phyloP scores from a whole-genome alignment of 1,140 invertebrate species.

The Eupeodes corollae region DNA sequence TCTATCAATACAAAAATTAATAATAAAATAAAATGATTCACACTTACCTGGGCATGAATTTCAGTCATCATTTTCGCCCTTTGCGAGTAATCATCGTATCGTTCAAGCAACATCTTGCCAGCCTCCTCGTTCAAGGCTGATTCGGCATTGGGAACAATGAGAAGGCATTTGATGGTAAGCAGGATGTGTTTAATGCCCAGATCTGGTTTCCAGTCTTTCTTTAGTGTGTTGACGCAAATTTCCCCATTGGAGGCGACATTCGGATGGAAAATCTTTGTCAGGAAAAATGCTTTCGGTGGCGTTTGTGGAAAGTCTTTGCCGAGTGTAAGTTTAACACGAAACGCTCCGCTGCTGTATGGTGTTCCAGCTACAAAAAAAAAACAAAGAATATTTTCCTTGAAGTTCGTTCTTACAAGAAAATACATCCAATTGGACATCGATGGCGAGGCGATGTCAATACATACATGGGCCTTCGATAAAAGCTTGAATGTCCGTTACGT shows the following conservation, averaged over 20 bases:
- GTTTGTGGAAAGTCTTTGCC: slow-evolving; percentile 87
- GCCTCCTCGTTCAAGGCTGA: slow-evolving; percentile 91
- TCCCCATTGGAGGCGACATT: slow-evolving; percentile 91
- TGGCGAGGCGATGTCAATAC: too few species aligned
- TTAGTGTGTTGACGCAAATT: slow-evolving; percentile 95
- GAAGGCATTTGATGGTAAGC: slow-evolving; percentile 82
- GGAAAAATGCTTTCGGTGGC: slow-evolving; percentile 89
- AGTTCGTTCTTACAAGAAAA: neutral
- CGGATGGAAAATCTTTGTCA: slow-evolving; percentile 96
- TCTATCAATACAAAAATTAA: too few species aligned
- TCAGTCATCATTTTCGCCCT: slow-evolving; percentile 89
- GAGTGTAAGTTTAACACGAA: slow-evolving; percentile 80
- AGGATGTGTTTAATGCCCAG: slow-evolving; percentile 93
- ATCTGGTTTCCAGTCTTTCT: slow-evolving; percentile 95
- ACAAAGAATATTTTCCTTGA: slow-evolving; percentile 6
- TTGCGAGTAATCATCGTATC: slow-evolving; percentile 83
- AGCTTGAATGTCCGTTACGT: slow-evolving; percentile 86
- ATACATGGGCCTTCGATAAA: slow-evolving; percentile 77
- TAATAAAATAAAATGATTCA: neutral
- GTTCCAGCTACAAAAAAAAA: slow-evolving; percentile 54
- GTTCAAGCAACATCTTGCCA: slow-evolving; percentile 78
- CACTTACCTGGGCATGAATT: slow-evolving; percentile 63
- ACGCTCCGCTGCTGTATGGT: slow-evolving; percentile 72
- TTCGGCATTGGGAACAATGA: slow-evolving; percentile 90
- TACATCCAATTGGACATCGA: neutral